phyloP scores from a whole-genome alignment of 2,797 vertebrate genomes.

The Microchirus variegatus region DNA sequence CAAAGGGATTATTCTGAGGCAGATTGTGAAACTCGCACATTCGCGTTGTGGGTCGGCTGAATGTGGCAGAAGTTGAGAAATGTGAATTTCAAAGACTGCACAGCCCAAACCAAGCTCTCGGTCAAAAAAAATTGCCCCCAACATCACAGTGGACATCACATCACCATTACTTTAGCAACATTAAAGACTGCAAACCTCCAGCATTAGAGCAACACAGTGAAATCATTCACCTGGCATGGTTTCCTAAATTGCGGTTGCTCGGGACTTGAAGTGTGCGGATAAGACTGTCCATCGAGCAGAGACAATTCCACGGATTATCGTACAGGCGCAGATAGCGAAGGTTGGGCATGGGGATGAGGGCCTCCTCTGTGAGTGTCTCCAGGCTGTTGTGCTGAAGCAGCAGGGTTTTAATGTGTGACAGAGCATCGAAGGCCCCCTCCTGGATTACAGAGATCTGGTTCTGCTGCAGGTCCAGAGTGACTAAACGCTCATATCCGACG shows the following conservation, averaged over 20 bases:
- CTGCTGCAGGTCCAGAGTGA: conserved; percentile 93
- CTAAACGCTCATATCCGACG: conserved; percentile 84
- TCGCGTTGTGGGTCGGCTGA: too few species aligned
- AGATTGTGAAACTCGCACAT: neutral
- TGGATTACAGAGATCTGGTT: conserved; percentile 91
- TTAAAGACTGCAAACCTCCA: neutral
- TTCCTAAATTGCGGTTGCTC: conserved; percentile 91
- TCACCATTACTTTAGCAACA: too few species aligned
- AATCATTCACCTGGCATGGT: conserved; percentile 84
- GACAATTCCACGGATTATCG: conserved; percentile 93
- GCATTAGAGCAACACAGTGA: neutral
- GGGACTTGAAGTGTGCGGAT: conserved; percentile 91
- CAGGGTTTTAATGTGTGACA: conserved; percentile 88
- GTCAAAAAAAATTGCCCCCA: too few species aligned
- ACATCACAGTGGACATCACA: too few species aligned
- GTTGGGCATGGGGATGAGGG: conserved; percentile 86
- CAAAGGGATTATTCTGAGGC: conserved; percentile 3
- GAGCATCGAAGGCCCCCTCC: conserved; percentile 87
- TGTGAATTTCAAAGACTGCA: too few species aligned
- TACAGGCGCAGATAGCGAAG: conserved; percentile 90
- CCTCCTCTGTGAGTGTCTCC: conserved; percentile 86
- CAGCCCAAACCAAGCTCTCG: too few species aligned
- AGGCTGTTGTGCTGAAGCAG: conserved; percentile 94
- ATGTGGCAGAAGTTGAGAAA: too few species aligned
- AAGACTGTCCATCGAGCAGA: conserved; percentile 90